Evolutionary conservation across 2,797 vertebrate genomes (phyloP).

Genomic region (Tinamus major): DNA sequence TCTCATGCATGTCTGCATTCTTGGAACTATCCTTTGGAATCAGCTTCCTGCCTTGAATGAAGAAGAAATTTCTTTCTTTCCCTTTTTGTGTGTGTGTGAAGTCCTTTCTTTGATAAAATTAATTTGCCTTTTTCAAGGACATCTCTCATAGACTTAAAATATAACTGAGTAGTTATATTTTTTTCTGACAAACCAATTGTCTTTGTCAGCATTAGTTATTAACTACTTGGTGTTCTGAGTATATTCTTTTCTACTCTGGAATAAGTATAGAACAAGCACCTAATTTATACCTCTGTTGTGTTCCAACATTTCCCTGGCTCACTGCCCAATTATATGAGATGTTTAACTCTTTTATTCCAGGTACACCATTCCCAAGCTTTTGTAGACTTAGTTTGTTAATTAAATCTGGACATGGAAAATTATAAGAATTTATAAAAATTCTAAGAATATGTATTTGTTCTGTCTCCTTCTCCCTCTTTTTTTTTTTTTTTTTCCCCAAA

Average conservation of each 20-base stretch:
- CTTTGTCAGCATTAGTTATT: slow-evolving; percentile 31
- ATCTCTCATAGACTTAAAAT: neutral
- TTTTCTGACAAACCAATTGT: slow-evolving; percentile 15
- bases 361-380: neutral
- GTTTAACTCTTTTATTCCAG: neutral
- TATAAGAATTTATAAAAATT: no score
- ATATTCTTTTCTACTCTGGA: neutral
- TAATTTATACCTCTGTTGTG: slow-evolving; percentile 29
- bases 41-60: slow-evolving; percentile 31
- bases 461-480: neutral
- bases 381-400: neutral
- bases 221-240: slow-evolving; percentile 17
- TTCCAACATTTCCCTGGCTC: neutral
- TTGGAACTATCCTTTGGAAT: slow-evolving; percentile 46
- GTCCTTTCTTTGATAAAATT: neutral
- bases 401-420: neutral
- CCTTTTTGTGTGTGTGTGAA: neutral
- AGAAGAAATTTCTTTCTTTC: neutral
- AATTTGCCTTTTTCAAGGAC: slow-evolving; percentile 12
- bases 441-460: neutral
- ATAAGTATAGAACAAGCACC: slow-evolving; percentile 19
- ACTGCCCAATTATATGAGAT: neutral
- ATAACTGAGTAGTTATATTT: neutral
- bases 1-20: slow-evolving; percentile 8
- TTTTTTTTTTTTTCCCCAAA: neutral